Base-by-base conservation (phyloP, 2,113 vertebrate genomes). In the Notarius lentiginosus region DNA sequence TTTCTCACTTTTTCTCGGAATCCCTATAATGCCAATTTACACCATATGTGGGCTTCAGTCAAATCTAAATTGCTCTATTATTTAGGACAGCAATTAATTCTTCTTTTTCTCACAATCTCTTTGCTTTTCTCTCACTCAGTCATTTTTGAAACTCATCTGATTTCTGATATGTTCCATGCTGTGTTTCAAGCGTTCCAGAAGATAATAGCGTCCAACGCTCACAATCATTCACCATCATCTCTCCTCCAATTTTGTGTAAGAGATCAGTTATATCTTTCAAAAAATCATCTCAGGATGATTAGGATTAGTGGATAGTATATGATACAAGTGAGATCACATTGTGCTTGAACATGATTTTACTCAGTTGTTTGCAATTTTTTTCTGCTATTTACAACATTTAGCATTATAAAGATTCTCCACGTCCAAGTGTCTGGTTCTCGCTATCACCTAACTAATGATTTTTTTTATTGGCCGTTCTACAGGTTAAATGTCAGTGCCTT, bases 101-200 rank as follows among this genome's bases (percentile, higher is more conserved):
- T 66, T 66, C 60, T 51, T 47, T 10, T 55, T 47, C 34, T 18
- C 49, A 51, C 41, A 41, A 41, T 41, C 41, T 41, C 41, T 41
- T 66, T 51, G 22, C 75, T 79, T 18, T 1, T 51, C 5, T 34
- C 15, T 79, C n/a, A 24, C 60, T 27, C 58, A n/a, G 22, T 79
- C 56, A 27, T 49, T 65, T 61, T 51, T 68, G 10, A 14, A 51
- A 70, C 82, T 75, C 68, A 88, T 89, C 58, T 84, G 77, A 76
- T 87, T 89, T 82, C 58, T 87, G 58, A 82, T 87, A 55, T 84
- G 85, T 66, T 51, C 73, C 88, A 51, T 87, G 77, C 85, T 87
- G 86, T 20, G 60, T 53, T 68, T 17, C 79, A 77, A 84, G 49
- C 65, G 70, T 84, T 79, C 72, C 61, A 22, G 60, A 65, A 68